Conservation (phyloP, 2,113 vertebrate genomes). For the Strix aluco region DNA sequence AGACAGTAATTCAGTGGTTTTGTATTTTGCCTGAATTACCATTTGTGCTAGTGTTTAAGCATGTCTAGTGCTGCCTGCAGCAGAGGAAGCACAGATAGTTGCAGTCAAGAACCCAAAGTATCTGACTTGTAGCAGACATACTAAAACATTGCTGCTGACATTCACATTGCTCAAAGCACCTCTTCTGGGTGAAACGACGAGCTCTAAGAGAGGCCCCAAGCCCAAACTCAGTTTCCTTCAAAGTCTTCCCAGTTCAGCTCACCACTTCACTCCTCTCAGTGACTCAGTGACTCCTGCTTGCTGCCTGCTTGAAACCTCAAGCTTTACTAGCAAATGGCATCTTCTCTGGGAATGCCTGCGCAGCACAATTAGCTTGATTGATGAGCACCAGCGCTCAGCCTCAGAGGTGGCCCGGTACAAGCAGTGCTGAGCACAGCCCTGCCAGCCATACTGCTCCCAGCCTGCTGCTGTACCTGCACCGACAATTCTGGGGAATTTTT, state of each 20-base stretch:
- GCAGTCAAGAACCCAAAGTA: too few relatives aligned
- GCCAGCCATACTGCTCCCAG: background rate
- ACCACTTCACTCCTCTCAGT: background rate
- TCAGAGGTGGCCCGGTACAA: background rate
- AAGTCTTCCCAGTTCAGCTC: background rate
- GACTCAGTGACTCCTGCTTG: background rate
- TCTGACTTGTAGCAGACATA: background rate
- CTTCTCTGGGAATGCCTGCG: background rate
- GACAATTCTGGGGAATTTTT: background rate
- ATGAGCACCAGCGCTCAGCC: background rate
- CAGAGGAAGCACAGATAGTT: background rate
- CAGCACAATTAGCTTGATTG: background rate
- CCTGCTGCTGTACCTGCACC: background rate
- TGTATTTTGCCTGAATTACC: background rate
- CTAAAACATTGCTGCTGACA: background rate
- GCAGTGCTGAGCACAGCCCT: background rate
- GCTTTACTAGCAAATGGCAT: background rate
- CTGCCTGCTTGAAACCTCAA: background rate
- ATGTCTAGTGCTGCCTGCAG: background rate
- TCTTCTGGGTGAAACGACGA: background rate
- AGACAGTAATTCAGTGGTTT: accelerated
- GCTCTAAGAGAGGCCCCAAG: background rate
- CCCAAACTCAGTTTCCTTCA: background rate
- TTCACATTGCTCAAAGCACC: background rate
- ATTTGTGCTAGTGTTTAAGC: background rate